These are phyloP conservation scores for Cephalopterus ornatus DNA, from an alignment of 2,113 vertebrate species.

Conservation along the genomic window DNA sequence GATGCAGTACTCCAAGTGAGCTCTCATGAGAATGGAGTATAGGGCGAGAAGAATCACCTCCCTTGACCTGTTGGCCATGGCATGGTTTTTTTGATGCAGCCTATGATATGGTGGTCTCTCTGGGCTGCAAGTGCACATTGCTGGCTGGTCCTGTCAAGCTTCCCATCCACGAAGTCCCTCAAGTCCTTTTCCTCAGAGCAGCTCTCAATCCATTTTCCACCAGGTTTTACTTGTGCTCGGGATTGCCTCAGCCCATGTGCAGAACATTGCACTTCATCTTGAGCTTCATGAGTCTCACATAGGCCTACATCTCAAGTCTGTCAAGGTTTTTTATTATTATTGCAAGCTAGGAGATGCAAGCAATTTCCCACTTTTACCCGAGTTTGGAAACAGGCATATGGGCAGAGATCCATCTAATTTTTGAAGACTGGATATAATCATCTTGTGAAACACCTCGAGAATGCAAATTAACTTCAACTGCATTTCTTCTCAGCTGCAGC, in stretches of 20 bases:
- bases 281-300: neutral
- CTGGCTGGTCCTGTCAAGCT: neutral
- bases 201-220: neutral
- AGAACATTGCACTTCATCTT: neutral
- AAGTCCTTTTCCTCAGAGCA: neutral
- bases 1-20: neutral
- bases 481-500: neutral
- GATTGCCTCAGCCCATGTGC: neutral
- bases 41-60: neutral
- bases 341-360: neutral
- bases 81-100: fast-evolving
- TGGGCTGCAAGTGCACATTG: neutral
- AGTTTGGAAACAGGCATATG: neutral
- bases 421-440: neutral
- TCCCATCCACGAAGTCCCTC: neutral
- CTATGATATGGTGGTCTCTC: neutral
- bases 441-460: neutral
- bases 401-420: neutral
- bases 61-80: fast-evolving
- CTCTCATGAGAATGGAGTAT: neutral
- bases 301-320: neutral
- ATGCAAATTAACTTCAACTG: neutral
- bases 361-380: neutral
- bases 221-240: neutral
- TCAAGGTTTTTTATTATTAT: neutral